Percentiles rank a stretch among this genome's conserved stretches.
These are phyloP conservation scores for Prionailurus bengalensis DNA, from an alignment of 2,113 vertebrate species.

Conservation along the genomic window DNA sequence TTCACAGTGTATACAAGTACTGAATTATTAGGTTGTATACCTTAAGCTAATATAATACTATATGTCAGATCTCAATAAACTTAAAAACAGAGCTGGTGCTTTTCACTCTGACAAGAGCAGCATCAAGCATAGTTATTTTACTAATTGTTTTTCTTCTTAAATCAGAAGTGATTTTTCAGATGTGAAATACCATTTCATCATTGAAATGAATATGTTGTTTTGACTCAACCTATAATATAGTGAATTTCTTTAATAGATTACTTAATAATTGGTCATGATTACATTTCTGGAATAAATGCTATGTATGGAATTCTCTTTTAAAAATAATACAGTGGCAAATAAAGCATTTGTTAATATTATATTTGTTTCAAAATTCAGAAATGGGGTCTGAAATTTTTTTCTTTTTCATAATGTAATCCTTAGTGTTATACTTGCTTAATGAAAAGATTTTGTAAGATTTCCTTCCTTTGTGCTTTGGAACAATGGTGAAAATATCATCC, in stretches of 20 bases:
- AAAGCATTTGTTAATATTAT: neutral
- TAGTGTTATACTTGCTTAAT: slow-evolving; percentile 58
- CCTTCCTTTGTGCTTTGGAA: slow-evolving; percentile 32
- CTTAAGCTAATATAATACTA: neutral
- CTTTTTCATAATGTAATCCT: slow-evolving; percentile 36
- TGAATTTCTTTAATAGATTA: slow-evolving; percentile 41
- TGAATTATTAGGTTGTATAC: neutral
- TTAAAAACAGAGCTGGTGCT: neutral
- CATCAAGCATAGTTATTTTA: neutral
- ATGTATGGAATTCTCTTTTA: neutral
- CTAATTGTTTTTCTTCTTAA: neutral
- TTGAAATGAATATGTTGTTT: slow-evolving; percentile 26
- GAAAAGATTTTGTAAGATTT: slow-evolving; percentile 64
- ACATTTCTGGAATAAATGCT: slow-evolving; percentile 1
- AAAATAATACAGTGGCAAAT: neutral
- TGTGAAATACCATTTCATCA: slow-evolving; percentile 35
- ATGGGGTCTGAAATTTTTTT: neutral
- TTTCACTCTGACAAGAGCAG: neutral
- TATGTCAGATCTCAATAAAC: neutral
- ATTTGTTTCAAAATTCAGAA: slow-evolving; percentile 59
- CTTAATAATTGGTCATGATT: slow-evolving; percentile 24
- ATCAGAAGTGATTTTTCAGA: neutral
- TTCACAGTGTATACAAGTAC: neutral
- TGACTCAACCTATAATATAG: neutral
- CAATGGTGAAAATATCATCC: slow-evolving; percentile 28